Evolutionary conservation across 2,113 vertebrate species (phyloP).

Genomic region (Carassius gibelio): DNA sequence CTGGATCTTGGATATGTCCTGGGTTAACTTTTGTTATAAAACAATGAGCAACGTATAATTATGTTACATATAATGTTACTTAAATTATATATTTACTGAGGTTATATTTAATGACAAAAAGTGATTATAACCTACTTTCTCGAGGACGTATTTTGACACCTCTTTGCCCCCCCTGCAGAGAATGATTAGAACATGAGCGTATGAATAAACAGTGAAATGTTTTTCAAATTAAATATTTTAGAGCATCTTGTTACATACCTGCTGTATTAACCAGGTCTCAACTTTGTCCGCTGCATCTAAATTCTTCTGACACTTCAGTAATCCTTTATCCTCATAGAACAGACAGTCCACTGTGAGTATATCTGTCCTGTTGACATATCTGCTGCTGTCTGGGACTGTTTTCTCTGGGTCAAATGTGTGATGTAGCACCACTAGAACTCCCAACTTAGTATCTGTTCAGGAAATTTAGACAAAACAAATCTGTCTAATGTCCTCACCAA

Average conservation of each 20-base stretch:
- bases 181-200: background rate
- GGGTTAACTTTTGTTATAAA: background rate
- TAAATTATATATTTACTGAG: no score
- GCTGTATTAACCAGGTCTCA: background rate
- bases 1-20: background rate
- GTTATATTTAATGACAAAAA: no score
- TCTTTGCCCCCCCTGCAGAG: background rate
- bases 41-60: background rate
- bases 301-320: constrained; percentile 24
- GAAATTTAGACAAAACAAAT: background rate
- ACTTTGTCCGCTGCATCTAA: background rate
- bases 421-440: constrained; percentile 7
- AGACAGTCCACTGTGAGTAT: constrained; percentile 21
- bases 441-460: background rate
- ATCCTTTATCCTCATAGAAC: constrained; percentile 22
- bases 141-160: background rate
- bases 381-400: background rate
- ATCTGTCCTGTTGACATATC: background rate
- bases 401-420: constrained; percentile 19
- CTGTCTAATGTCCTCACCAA: background rate
- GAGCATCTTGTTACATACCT: background rate
- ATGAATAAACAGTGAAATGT: background rate
- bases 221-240: background rate
- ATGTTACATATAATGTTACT: background rate
- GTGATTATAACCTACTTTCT: no score